Base-by-base conservation (phyloP, 2,888 invertebrate species). In the Phoenoteleia sp. region DNA sequence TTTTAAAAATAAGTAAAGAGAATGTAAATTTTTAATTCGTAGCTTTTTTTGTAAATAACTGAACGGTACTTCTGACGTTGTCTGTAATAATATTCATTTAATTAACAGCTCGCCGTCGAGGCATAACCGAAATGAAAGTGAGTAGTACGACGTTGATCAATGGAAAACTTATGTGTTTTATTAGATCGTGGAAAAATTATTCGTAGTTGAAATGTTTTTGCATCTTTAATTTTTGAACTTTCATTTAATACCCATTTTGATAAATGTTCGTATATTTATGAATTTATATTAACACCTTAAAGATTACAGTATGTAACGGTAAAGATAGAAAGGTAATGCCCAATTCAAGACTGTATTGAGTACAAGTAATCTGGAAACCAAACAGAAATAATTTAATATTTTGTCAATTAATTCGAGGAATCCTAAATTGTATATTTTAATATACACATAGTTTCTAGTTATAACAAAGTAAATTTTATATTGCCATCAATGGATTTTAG, bases 121-220 rank as follows among this genome's bases (percentile, higher is more conserved):
- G 79, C 77, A 84, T 72, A 84, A 80, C 83, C 64, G 79, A 80
- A 84, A 84, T 84, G 84, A 84, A 84, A 84, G 84, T 84, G 84
- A 84, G 74, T 69, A 81, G 69, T 54, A 74, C 81, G 67, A 74
- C 81, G 81, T 81, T 81, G 62, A 69, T 81, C 75, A 81, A 81
- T 69, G 66, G 74, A 75, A 81, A 81, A 67, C 42, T 36, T 74
- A 56, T 58, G 64, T 64, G 58, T 80, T 74, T 80, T 80, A 80
- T 56, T 80, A 66, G 80, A 80, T 62, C 54, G 47, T 47, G 17
- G 25, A 27, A 71, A 71, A 80, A 23, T 33, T 71, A 49, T 60
- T 69, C 60, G 29, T 60, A 23, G 56, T 60, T 69, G 23, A 52
- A 69, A 27, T 39, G 4, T 39, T 60, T 54, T 49, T 77, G 56